Conservation (phyloP, 2,797 vertebrate genomes). For the Saguinus oedipus region DNA sequence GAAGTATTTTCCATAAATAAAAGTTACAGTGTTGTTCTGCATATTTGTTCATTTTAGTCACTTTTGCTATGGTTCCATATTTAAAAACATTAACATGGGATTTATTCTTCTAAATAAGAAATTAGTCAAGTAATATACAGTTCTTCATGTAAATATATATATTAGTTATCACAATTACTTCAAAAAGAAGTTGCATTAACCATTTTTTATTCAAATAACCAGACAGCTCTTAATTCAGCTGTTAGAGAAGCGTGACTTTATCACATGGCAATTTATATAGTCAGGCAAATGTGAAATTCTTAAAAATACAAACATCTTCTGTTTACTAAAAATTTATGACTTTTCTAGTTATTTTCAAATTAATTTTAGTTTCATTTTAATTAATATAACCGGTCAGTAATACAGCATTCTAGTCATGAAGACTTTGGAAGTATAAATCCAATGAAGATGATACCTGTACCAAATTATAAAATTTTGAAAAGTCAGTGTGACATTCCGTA, state of each 20-base stretch:
- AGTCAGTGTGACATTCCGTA: constrained; percentile 32
- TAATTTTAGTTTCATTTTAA: neutral
- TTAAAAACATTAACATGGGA: neutral
- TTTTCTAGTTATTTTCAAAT: constrained; percentile 23
- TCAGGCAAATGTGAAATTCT: constrained; percentile 10
- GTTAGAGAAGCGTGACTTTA: constrained; percentile 52
- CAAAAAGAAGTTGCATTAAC: neutral
- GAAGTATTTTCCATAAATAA: neutral
- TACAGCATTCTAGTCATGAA: neutral
- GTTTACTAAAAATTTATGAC: neutral
- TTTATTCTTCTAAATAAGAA: constrained; percentile 23
- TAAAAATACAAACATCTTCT: neutral
- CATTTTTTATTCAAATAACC: neutral
- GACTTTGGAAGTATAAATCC: neutral
- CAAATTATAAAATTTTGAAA: constrained; percentile 48
- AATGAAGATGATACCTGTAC: neutral
- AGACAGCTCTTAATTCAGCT: neutral
- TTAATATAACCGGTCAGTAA: neutral
- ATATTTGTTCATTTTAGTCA: neutral
- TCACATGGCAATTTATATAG: constrained; percentile 4
- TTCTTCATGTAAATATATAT: neutral
- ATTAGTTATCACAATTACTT: neutral
- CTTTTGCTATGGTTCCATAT: neutral
- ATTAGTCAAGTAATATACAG: constrained; percentile 13
- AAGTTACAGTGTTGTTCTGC: neutral